Percentiles rank a stretch among this genome's conserved stretches.
phyloP scores from a whole-genome alignment of 2,888 invertebrate species.

The Slavum lentiscoides region DNA sequence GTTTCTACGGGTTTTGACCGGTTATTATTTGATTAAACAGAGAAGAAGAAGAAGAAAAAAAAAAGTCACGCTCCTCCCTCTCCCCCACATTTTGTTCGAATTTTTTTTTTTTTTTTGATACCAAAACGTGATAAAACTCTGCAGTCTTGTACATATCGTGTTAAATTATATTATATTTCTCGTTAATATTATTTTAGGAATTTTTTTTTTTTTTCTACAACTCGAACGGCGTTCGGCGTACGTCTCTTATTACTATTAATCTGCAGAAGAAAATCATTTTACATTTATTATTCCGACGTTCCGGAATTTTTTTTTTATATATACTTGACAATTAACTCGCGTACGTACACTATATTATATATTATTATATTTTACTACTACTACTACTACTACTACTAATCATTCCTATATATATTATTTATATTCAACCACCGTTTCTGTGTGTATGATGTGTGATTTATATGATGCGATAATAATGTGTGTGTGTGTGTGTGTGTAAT shows the following conservation, averaged over 20 bases:
- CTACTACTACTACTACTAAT: constrained; percentile 14
- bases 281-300: constrained; percentile 19
- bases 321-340: constrained; percentile 21
- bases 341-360: not conserved
- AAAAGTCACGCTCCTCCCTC: no score
- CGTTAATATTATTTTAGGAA: no score
- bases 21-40: no score
- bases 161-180: no score
- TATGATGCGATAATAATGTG: no score
- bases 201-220: constrained; percentile 22
- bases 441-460: no score
- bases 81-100: constrained; percentile 17
- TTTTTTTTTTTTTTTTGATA: constrained; percentile 40
- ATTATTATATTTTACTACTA: not conserved
- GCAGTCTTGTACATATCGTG: no score
- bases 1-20: constrained; percentile 44
- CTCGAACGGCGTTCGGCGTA: constrained; percentile 15
- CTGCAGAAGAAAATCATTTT: constrained; percentile 5
- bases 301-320: constrained; percentile 19
- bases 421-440: no score
- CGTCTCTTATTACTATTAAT: constrained; percentile 12
- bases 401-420: constrained; percentile 18
- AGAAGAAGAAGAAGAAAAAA: no score
- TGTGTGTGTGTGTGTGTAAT: no score
- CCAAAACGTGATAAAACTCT: no score